Conservation (phyloP, 2,113 vertebrate species). For the Narcine bancroftii region DNA sequence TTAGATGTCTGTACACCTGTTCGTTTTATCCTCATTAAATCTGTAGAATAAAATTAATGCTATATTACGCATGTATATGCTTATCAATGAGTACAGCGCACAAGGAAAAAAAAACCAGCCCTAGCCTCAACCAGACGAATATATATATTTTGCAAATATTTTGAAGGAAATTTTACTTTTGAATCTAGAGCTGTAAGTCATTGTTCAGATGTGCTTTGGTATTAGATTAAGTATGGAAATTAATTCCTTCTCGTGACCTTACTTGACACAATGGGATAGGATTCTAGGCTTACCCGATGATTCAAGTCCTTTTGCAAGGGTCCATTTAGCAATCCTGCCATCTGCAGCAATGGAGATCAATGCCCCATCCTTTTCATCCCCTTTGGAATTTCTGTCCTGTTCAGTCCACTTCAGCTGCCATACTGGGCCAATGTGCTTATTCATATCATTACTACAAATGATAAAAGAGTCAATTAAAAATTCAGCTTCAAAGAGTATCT, state of each 20-base stretch:
- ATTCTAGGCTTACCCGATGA: conserved; percentile 59
- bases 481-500: not conserved
- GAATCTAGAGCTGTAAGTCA: not conserved
- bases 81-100: too few species aligned
- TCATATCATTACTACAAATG: conserved; percentile 57
- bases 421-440: conserved; percentile 67
- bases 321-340: conserved; percentile 71
- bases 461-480: not conserved
- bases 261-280: not conserved
- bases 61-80: not conserved
- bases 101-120: too few species aligned
- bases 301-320: conserved; percentile 63
- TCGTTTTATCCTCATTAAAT: conserved; percentile 71
- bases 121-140: too few species aligned
- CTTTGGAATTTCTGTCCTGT: conserved; percentile 52
- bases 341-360: conserved; percentile 75
- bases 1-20: conserved; percentile 42
- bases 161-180: not conserved
- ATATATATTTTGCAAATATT: too few species aligned
- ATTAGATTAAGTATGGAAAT: not conserved
- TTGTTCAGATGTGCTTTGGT: not conserved
- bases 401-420: conserved; percentile 79
- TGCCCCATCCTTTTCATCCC: conserved; percentile 62
- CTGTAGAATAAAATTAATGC: conserved; percentile 47
- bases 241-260: not conserved